Base-by-base conservation (phyloP, 1,140 invertebrate genomes). In the Drosophila erecta region DNA sequence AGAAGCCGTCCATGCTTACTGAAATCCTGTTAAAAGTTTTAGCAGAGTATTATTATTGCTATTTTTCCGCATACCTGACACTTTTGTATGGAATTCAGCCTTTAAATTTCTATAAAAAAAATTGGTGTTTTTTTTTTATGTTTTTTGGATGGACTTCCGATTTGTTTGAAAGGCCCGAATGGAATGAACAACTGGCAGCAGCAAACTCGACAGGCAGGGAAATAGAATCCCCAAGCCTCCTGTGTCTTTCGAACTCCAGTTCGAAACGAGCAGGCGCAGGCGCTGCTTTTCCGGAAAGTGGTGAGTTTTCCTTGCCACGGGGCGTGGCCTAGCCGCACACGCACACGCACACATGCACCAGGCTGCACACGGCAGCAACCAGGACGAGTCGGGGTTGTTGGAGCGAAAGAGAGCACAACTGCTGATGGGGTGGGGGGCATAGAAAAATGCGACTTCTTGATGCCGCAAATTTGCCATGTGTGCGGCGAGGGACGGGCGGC, bases 361-460 rank as follows among this genome's bases (percentile, higher is more conserved):
- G n/a, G n/a, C n/a, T n/a, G n/a, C n/a, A 30, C 8, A 2, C 27
- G 24, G 24, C 24, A 24, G 24, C 4, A 4, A 24, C 4, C 24
- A 24, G 24, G 24, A 24, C 24, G 1, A 12, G 10, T 15, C n/a
- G 15, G 49, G 30, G 15, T 51, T 51, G 49, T 6, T 10, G n/a
- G 49, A 51, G 49, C 15, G 12, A 49, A 49, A 51, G 49, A 51
- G 49, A 14, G 22, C 8, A 43, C 22, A 44, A 37, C 7, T 43
- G 30, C 55, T 5, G 15, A 62, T 22, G 49, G 46, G 44, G 27
- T 44, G 61, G 20, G 57, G 24, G 59, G 50, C 71, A 84, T 75
- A 77, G 78, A 91, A 89, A 91, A 91, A 91, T 89, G 76, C 90
- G 90, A 91, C 90, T 91, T 91, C 90, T 91, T 91, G 90, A 91